Evolutionary conservation across 2,113 vertebrate species (phyloP).

Genomic region (Tychaedon coryphoeus): DNA sequence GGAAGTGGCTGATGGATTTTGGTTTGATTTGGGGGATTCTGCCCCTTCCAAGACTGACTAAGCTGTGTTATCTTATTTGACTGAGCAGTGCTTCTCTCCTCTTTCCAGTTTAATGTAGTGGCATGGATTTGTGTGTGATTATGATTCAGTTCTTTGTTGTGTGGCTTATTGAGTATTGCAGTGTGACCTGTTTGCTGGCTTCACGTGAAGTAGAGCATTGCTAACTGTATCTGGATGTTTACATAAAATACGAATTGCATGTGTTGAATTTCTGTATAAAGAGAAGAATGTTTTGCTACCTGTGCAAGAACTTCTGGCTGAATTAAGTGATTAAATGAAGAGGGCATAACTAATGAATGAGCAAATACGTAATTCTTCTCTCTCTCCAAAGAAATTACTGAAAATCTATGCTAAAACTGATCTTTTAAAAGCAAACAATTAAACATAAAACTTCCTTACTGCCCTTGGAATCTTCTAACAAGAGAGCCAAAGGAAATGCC

Average conservation of each 20-base stretch:
- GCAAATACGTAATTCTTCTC: neutral
- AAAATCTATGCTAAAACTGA: neutral
- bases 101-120: neutral
- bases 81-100: neutral
- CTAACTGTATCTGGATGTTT: neutral
- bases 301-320: neutral
- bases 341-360: neutral
- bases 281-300: neutral
- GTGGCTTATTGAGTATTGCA: neutral
- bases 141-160: neutral
- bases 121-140: neutral
- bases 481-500: slow-evolving; percentile 59
- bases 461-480: slow-evolving; percentile 39
- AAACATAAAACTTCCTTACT: slow-evolving; percentile 41
- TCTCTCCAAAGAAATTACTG: neutral
- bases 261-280: neutral
- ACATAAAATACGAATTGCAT: neutral
- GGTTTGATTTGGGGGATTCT: neutral
- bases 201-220: neutral
- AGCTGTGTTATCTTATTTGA: neutral
- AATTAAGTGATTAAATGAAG: neutral
- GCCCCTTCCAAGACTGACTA: neutral
- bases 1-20: neutral
- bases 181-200: neutral
- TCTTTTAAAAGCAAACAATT: slow-evolving; percentile 41